A percentile compares a stretch with the other conserved stretches of the same genome.
phyloP scores from a whole-genome alignment of 2,888 invertebrate species.

The Melanostoma mellinum region DNA sequence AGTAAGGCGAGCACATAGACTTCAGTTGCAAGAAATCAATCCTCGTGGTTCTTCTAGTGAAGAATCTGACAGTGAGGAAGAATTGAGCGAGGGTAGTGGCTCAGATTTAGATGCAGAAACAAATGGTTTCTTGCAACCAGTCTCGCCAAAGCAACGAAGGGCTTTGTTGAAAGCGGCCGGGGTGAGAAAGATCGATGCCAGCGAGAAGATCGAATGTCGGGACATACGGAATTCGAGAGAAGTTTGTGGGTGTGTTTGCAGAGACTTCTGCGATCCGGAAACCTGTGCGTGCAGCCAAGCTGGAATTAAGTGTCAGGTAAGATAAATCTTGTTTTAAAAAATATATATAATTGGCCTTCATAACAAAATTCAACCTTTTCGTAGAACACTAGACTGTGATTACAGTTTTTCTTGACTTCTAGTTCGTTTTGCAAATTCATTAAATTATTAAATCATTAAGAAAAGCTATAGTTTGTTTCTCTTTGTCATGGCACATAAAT shows the following conservation, averaged over 20 bases:
- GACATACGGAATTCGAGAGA: slow-evolving; percentile 95
- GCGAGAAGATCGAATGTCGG: slow-evolving; percentile 96
- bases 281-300: slow-evolving; percentile 96
- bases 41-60: slow-evolving; percentile 86
- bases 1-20: slow-evolving; percentile 92
- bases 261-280: slow-evolving; percentile 96
- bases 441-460: no score
- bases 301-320: slow-evolving; percentile 96
- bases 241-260: slow-evolving; percentile 96
- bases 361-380: no score
- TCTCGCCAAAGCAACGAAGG: slow-evolving; percentile 94
- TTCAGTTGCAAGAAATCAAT: slow-evolving; percentile 85
- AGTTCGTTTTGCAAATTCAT: no score
- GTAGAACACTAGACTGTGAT: no score
- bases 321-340: slow-evolving; percentile 43
- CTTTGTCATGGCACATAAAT: no score
- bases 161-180: slow-evolving; percentile 95
- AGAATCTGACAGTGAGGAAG: slow-evolving; percentile 93
- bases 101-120: slow-evolving; percentile 94
- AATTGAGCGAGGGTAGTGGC: slow-evolving; percentile 89
- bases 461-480: no score
- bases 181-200: slow-evolving; percentile 94
- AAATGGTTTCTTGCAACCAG: slow-evolving; percentile 95
- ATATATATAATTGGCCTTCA: no score
- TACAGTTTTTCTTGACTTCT: no score